Evolutionary conservation across 92 coral and sea anemone species (phyloP).

Genomic region (Paragorgia papillata): DNA sequence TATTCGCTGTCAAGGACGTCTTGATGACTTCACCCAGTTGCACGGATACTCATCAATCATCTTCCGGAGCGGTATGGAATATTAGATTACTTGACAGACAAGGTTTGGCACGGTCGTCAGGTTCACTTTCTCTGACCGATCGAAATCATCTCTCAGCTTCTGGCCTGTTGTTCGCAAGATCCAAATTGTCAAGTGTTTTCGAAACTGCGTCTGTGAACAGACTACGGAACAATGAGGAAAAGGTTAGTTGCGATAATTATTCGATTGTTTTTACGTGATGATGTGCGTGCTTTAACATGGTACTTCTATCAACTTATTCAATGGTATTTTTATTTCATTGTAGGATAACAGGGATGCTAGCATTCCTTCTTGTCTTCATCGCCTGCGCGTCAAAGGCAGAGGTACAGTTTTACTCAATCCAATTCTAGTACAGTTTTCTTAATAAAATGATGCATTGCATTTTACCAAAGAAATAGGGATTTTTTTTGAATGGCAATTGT

Average conservation of each 20-base stretch:
- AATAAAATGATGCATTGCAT: too few relatives aligned
- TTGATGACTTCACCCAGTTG: constrained; percentile 27
- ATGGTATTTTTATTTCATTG: neutral
- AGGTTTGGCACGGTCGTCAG: constrained; percentile 44
- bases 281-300: neutral
- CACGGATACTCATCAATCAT: constrained; percentile 40
- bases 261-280: neutral
- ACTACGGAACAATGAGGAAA: constrained; percentile 17
- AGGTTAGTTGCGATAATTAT: constrained; percentile 1
- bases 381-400: constrained; percentile 19
- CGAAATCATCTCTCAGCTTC: constrained; percentile 8
- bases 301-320: neutral
- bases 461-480: neutral
- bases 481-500: neutral
- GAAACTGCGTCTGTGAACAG: neutral
- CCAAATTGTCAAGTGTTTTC: constrained; percentile 15
- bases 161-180: constrained; percentile 26
- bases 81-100: constrained; percentile 45
- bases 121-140: constrained; percentile 23
- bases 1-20: constrained; percentile 38
- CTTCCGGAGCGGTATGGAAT: constrained; percentile 25
- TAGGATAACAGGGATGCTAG: constrained; percentile 42
- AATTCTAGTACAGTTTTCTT: neutral
- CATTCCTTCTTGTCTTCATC: constrained; percentile 41
- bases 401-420: constrained; percentile 10